Conservation (phyloP, 2,113 vertebrate species). For the Gymnogyps californianus region DNA sequence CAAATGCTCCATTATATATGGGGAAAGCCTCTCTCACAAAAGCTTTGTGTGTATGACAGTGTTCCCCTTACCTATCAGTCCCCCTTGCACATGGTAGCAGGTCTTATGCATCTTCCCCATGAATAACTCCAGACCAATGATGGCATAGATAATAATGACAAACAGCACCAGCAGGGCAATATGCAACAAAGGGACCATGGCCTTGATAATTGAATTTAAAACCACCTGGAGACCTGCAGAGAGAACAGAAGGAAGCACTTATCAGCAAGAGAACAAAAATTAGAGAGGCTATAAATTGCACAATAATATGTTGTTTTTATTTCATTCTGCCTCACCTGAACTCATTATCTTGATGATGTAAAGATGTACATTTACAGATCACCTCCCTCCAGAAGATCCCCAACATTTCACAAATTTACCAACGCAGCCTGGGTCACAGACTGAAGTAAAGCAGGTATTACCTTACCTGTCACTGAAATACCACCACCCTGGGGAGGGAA, state of each 20-base stretch:
- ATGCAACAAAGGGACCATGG: slow-evolving; percentile 98
- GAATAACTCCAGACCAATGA: slow-evolving; percentile 97
- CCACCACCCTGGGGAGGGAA: background rate
- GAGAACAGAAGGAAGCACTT: slow-evolving; percentile 23
- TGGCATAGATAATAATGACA: slow-evolving; percentile 99
- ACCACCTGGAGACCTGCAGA: slow-evolving; percentile 96
- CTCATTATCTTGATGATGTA: background rate
- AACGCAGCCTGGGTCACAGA: background rate
- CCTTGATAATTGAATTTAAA: slow-evolving; percentile 99
- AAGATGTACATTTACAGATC: background rate
- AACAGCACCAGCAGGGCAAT: slow-evolving; percentile 97
- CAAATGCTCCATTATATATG: background rate
- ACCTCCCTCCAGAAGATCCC: background rate
- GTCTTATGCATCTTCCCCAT: slow-evolving; percentile 99
- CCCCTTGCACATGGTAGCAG: slow-evolving; percentile 78
- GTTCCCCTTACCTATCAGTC: slow-evolving; percentile 75
- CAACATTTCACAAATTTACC: background rate
- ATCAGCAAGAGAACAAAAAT: background rate
- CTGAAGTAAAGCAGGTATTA: background rate
- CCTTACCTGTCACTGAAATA: background rate
- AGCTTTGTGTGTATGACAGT: rapidly evolving
- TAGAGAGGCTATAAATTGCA: background rate
- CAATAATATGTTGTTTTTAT: background rate
- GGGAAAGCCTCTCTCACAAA: background rate
- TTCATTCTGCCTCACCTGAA: background rate